These are phyloP conservation scores for Cynoglossus semilaevis DNA, from an alignment of 2,113 vertebrate genomes.

Conservation along the genomic window DNA sequence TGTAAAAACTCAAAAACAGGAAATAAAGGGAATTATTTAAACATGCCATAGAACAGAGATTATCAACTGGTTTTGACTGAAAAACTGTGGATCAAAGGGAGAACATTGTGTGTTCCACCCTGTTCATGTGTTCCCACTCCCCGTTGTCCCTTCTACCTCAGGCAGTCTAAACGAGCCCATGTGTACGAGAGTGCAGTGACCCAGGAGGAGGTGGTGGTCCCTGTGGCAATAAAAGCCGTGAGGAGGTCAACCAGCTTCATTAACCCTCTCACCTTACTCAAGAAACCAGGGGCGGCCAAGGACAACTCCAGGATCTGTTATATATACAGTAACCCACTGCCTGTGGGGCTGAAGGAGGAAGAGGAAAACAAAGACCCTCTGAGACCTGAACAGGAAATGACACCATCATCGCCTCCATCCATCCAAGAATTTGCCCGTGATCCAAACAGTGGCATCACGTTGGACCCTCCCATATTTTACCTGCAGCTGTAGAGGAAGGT, in stretches of 20 bases:
- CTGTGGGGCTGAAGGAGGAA: conserved; percentile 56
- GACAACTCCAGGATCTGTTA: conserved; percentile 75
- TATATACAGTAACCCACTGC: conserved; percentile 77
- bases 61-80: too few relatives aligned
- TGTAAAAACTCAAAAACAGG: too few relatives aligned
- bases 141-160: conserved; percentile 23
- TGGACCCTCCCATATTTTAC: conserved; percentile 73
- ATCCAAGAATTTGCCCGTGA: conserved; percentile 54
- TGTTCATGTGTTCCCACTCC: too few relatives aligned
- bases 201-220: conserved; percentile 21
- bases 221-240: conserved; percentile 53
- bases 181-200: conserved; percentile 66
- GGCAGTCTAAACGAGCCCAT: conserved; percentile 60
- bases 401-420: not conserved
- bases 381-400: conserved; percentile 1
- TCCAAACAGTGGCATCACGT: conserved; percentile 55
- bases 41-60: too few relatives aligned
- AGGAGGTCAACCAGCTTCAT: conserved; percentile 66
- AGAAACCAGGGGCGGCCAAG: conserved; percentile 40
- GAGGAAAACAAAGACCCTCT: not conserved
- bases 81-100: too few relatives aligned
- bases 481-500: conserved; percentile 71
- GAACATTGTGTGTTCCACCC: too few relatives aligned
- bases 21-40: too few relatives aligned
- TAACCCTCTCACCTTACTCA: conserved; percentile 64